Conservation (phyloP, 2,797 vertebrate species). For the Sebastes steindachneri region DNA sequence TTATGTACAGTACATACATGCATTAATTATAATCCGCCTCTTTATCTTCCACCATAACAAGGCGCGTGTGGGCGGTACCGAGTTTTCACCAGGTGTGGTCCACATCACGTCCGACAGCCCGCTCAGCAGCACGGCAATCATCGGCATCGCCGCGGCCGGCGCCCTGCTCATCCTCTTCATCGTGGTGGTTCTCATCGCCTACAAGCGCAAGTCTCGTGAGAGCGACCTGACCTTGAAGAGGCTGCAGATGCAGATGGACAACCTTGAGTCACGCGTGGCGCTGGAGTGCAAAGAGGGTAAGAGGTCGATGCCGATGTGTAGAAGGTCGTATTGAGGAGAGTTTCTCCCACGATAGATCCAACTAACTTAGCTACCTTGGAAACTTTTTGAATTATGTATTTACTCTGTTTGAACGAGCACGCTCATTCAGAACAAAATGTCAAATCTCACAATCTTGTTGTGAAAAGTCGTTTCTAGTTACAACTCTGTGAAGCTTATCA, state of each 20-base stretch:
- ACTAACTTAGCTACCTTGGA: background rate
- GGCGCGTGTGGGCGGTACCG: slow-evolving; percentile 96
- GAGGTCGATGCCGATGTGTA: background rate
- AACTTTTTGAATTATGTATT: background rate
- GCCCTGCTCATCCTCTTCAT: slow-evolving; percentile 97
- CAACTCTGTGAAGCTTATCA: background rate
- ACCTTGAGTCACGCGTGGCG: slow-evolving; percentile 97
- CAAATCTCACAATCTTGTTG: background rate
- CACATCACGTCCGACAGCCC: slow-evolving; percentile 97
- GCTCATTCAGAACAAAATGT: background rate
- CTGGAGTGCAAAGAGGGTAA: slow-evolving; percentile 98
- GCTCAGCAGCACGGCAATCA: slow-evolving; percentile 94
- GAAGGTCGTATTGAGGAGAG: background rate
- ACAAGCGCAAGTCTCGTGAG: slow-evolving; percentile 97
- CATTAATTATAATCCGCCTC: background rate
- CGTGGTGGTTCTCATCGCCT: slow-evolving; percentile 95
- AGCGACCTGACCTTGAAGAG: slow-evolving; percentile 97
- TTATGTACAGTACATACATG: background rate
- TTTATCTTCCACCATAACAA: slow-evolving; percentile 54
- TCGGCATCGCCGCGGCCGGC: slow-evolving; percentile 94
- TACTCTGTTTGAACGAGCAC: background rate
- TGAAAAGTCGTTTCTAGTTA: background rate
- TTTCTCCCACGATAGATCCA: background rate
- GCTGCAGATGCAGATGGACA: slow-evolving; percentile 99
- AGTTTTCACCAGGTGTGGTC: slow-evolving; percentile 96